A percentile compares a stretch with the other conserved stretches of the same genome.
Evolutionary conservation across 2,113 vertebrate genomes (phyloP).

Genomic region (Noctilio leporinus): DNA sequence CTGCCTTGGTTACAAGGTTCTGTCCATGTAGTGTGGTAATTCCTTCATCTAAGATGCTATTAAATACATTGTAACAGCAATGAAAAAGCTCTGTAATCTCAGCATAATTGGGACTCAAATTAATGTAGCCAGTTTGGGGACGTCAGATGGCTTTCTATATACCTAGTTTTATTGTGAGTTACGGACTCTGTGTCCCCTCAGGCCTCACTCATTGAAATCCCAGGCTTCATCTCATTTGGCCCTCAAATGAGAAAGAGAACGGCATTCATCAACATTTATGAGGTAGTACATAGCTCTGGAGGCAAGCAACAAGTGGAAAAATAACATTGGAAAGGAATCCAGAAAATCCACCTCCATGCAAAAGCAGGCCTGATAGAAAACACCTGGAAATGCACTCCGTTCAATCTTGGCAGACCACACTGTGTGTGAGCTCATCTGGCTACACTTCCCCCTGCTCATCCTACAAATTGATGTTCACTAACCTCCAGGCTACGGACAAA

Average conservation of each 20-base stretch:
- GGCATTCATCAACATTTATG: not conserved
- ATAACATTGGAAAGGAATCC: not conserved
- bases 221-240: not conserved
- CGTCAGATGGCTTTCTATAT: not conserved
- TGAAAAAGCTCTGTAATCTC: not conserved
- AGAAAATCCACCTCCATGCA: not conserved
- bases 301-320: not conserved
- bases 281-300: not conserved
- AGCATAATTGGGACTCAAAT: not conserved
- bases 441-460: not conserved
- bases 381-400: not conserved
- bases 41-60: not conserved
- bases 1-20: not conserved
- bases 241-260: not conserved
- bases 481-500: not conserved
- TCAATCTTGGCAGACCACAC: not conserved
- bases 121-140: not conserved
- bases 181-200: not conserved
- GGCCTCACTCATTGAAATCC: not conserved
- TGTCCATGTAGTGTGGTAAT: not conserved
- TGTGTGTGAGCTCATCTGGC: not conserved
- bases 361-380: not conserved
- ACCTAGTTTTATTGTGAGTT: not conserved
- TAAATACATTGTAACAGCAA: not conserved
- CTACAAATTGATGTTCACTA: not conserved